Evolutionary conservation across 2,888 invertebrate genomes (phyloP), one percentile per base, ranked within the genome.

Genomic region (Harmothoe impar): DNA sequence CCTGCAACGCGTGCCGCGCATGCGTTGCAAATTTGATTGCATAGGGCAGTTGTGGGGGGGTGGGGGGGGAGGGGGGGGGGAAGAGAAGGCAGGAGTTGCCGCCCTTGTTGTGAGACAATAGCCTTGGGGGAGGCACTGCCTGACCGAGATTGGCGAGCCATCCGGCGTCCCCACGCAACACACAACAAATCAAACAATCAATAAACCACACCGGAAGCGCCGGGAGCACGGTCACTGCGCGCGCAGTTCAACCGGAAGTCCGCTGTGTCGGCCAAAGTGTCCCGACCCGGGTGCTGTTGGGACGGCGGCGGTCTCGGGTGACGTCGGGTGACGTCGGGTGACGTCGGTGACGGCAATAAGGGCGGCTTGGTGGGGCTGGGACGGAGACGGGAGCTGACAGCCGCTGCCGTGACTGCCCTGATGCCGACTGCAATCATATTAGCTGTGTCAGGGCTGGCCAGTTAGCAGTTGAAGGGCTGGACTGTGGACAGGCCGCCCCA

Each of bases 151-250:
- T 43, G 62, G 62, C 25, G 23, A 20, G 23, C 62, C 62, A 3
- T 62, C 10, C 62, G 3, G 23, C 62, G 1, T 3, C 20, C 62
- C 62, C 3, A 3, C 62, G 62, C 43, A 3, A 43, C 3, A 43
- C 43, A 43, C 10, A 43, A 10, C 72, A 0, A 72, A 72, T 72
- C 29, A 72, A 72, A 29, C 72, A 0, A 72, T 72, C 72, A 72
- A 72, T 29, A 72, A 72, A 72, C 29, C 72, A 72, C 72, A 72
- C 72, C 72, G 72, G 72, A 72, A 72, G 72, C 25, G 25, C 62
- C 62, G 62, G 20, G 62, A n/a, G n/a, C 62, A 62, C 23, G 62
- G 62, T 62, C n/a, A 62, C n/a, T 20, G 62, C n/a, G 12, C 15
- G 72, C 29, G 72, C 29, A 29, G 72, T 29, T 7, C 62, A 72